Percentiles rank a stretch among this genome's conserved stretches.
These are phyloP conservation scores for Notothenia rossii DNA, from an alignment of 2,113 vertebrate genomes.

Conservation along the genomic window DNA sequence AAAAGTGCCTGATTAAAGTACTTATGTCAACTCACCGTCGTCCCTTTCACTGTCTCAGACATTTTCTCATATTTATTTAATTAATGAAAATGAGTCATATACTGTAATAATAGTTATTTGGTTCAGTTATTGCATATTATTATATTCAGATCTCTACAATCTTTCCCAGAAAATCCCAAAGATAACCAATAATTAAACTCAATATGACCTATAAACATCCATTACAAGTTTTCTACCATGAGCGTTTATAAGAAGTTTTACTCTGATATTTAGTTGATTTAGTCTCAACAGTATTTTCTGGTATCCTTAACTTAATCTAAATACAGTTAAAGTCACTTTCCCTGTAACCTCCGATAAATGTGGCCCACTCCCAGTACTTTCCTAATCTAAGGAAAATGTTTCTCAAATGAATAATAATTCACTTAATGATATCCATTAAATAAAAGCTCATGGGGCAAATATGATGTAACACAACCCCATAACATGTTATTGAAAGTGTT, in stretches of 20 bases:
- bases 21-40: slow-evolving; percentile 49
- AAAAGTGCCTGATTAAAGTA: slow-evolving; percentile 85
- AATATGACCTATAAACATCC: not conserved
- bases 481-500: slow-evolving; percentile 17
- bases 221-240: not conserved
- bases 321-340: not conserved
- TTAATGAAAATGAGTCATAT: not conserved
- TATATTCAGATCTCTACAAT: not conserved
- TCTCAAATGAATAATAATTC: slow-evolving; percentile 18
- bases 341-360: slow-evolving; percentile 7
- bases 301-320: not conserved
- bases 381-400: slow-evolving; percentile 15
- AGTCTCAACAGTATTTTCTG: slow-evolving; percentile 1
- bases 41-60: slow-evolving; percentile 24
- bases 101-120: not conserved
- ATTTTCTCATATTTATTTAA: slow-evolving; percentile 1
- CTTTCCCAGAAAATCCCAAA: not conserved
- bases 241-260: not conserved
- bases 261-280: slow-evolving; percentile 18
- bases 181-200: not conserved
- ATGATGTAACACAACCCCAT: slow-evolving; percentile 38
- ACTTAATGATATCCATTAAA: slow-evolving; percentile 50
- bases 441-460: slow-evolving; percentile 24
- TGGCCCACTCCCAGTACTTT: not conserved
- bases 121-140: not conserved